Percentiles rank a stretch among this genome's conserved stretches.
These are phyloP conservation scores for Latrodectus geometricus DNA, from an alignment of 1,140 invertebrate species.

Conservation along the genomic window DNA sequence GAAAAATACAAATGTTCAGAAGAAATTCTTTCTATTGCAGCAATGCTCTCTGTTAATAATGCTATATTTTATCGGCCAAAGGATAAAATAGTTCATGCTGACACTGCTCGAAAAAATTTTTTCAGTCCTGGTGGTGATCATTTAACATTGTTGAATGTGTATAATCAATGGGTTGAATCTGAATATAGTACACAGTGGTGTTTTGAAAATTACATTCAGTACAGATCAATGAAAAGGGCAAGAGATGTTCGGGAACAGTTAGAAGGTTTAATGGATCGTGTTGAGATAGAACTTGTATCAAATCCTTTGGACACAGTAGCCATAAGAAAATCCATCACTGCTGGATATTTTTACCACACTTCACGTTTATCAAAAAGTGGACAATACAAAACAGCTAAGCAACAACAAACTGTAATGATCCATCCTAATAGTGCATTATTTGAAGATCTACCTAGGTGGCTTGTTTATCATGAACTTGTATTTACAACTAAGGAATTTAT, in stretches of 20 bases:
- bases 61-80: slow-evolving; percentile 98
- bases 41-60: slow-evolving; percentile 75
- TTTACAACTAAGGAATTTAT: slow-evolving; percentile 99
- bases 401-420: slow-evolving; percentile 95
- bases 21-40: slow-evolving; percentile 96
- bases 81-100: slow-evolving; percentile 98
- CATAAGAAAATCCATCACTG: slow-evolving; percentile 94
- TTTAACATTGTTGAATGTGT: slow-evolving; percentile 94
- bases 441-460: slow-evolving; percentile 95
- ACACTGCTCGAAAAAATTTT: slow-evolving; percentile 94
- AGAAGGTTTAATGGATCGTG: slow-evolving; percentile 94
- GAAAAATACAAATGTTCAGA: slow-evolving; percentile 98
- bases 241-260: slow-evolving; percentile 96
- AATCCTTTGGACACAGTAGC: slow-evolving; percentile 84
- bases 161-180: slow-evolving; percentile 93
- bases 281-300: slow-evolving; percentile 95
- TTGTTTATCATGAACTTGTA: slow-evolving; percentile 97
- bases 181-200: slow-evolving; percentile 97
- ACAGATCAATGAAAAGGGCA: slow-evolving; percentile 95
- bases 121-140: slow-evolving; percentile 94
- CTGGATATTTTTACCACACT: slow-evolving; percentile 98
- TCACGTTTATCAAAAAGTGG: slow-evolving; percentile 93
- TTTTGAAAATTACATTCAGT: slow-evolving; percentile 98
- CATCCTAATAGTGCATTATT: slow-evolving; percentile 97
- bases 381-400: slow-evolving; percentile 96